Percentiles rank a stretch among this genome's conserved stretches.
Conservation (phyloP, 2,113 vertebrate genomes). For the Labeo catla region DNA sequence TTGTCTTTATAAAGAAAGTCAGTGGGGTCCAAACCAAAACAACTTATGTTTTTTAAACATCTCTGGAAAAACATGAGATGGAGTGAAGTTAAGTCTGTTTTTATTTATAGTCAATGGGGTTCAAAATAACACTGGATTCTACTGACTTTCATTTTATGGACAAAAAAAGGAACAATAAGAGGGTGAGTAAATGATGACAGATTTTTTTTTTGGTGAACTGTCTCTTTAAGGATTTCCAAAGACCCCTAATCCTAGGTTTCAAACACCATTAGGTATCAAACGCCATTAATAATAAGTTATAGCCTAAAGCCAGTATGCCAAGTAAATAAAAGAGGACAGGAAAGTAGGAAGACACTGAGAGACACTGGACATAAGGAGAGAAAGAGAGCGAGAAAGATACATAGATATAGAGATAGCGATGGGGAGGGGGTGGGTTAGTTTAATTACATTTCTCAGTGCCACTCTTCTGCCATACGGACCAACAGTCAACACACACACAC, state of each 20-base stretch:
- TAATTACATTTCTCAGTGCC: constrained; percentile 65
- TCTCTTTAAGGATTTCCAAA: background rate
- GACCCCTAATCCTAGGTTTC: background rate
- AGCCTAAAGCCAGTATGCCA: background rate
- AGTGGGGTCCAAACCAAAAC: background rate
- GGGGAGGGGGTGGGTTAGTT: constrained; percentile 49
- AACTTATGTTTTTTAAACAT: background rate
- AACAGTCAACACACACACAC: constrained; percentile 56
- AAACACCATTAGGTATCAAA: background rate
- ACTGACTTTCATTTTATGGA: background rate
- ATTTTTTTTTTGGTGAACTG: background rate
- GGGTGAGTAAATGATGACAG: background rate
- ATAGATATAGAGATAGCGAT: constrained; percentile 40
- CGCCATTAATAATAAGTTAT: background rate
- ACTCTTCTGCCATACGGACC: constrained; percentile 60
- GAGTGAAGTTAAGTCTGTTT: background rate
- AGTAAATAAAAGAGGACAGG: background rate
- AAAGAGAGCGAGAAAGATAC: constrained; percentile 15
- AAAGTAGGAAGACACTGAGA: constrained; percentile 7
- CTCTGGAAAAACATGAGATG: background rate
- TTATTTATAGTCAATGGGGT: background rate
- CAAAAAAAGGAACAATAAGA: background rate
- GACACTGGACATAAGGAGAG: background rate
- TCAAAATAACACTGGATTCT: background rate
- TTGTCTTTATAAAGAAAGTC: background rate